Base-by-base conservation (phyloP, 2,113 vertebrate species). In the Pseudorhombus dupliciocellatus region DNA sequence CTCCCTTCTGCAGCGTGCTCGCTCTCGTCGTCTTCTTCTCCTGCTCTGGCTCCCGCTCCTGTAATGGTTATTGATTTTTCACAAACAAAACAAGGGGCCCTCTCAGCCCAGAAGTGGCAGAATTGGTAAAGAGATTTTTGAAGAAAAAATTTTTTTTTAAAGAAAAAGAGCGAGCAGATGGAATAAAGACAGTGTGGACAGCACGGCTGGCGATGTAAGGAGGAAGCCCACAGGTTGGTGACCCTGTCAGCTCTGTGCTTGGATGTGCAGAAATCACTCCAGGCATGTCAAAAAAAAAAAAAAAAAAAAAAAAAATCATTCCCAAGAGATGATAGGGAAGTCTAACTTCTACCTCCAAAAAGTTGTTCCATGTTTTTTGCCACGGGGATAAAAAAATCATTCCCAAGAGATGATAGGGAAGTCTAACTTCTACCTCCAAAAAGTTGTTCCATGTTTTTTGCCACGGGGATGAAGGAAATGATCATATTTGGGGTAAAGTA, bases 1-100 rank as follows among this genome's bases (percentile, higher is more conserved):
- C 48, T 81, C 84, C 53, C 66, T 50, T 77, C 73, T 63, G 40
- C 20, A 65, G 37, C 40, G 15, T 62, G 64, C 70, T 75, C 66
- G 52, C 28, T 42, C n/a, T 58, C 50, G 34, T 73, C 18, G n/a
- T 51, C n/a, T 53, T 48, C n/a, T 75, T 48, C 9, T 75, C 73
- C 71, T 75, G 70, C 71, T 14, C 64, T 69, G 22, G n/a, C n/a
- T 14, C 74, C 75, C 77, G 20, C 63, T 70, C 28, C 62, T 76
- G 77, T 88, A 89, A 92, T 83, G 82, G 80, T 69, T 91, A 91
- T 91, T 87, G 91, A 92, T 92, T 90, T 87, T 69, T 74, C 66
- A 85, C 83, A 84, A 81, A 53, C 75, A 89, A 87, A 91, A 89
- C 85, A 90, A 87, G 78, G 79, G 70, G 64, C 55, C 25, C 69